These are phyloP conservation scores for Rallus crepitans DNA, from an alignment of 2,797 vertebrate genomes.

Conservation along the genomic window DNA sequence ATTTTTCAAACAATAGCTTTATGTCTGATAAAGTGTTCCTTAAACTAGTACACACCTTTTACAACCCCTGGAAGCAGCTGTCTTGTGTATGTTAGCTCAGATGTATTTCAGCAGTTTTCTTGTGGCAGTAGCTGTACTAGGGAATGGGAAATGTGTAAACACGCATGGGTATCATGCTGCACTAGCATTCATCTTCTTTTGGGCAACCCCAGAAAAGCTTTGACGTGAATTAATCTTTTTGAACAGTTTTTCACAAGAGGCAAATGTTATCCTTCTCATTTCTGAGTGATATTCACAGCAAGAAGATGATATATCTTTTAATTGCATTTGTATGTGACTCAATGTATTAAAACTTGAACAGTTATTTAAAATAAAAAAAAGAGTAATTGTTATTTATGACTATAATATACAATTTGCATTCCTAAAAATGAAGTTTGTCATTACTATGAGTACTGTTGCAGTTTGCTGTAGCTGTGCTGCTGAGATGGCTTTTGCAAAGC, in stretches of 20 bases:
- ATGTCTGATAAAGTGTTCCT: not conserved
- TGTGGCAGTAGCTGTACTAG: not conserved
- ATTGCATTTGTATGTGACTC: not conserved
- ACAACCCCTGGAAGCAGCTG: not conserved
- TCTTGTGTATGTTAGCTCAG: not conserved
- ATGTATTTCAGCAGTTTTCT: not conserved
- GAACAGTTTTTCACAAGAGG: not conserved
- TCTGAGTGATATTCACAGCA: not conserved
- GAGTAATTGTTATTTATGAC: not conserved
- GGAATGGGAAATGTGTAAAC: not conserved
- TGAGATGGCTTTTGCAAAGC: too few species aligned
- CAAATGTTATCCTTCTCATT: not conserved
- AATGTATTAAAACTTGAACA: not conserved
- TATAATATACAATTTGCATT: not conserved
- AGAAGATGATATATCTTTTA: not conserved
- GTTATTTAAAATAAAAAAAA: not conserved
- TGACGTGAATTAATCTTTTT: not conserved
- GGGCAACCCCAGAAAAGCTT: not conserved
- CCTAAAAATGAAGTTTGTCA: not conserved
- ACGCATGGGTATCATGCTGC: not conserved
- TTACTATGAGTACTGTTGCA: not conserved
- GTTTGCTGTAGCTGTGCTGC: too few species aligned
- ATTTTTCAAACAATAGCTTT: constrained; percentile 17
- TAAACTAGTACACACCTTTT: not conserved
- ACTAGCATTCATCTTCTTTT: not conserved